phyloP scores from a whole-genome alignment of 53 echinoderm and acorn worm species.

The Echinometra lucunter region DNA sequence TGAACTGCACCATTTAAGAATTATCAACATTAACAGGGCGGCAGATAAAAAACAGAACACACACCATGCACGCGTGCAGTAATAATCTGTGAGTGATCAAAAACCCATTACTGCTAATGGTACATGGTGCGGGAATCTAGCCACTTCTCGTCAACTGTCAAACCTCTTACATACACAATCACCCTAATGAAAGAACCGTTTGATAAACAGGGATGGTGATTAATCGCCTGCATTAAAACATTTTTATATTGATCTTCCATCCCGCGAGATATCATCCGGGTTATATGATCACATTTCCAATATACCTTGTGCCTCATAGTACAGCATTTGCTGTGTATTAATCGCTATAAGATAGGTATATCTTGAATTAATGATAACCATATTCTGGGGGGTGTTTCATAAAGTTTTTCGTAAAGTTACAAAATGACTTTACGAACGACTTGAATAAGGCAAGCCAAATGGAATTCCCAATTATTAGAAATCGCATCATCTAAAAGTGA shows the following conservation, averaged over 20 bases:
- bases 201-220: not conserved
- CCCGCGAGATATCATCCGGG: not conserved
- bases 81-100: not conserved
- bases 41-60: slow-evolving; percentile 12
- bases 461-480: too few species aligned
- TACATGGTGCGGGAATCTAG: not conserved
- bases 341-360: too few species aligned
- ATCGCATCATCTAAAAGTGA: too few species aligned
- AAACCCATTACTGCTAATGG: slow-evolving; percentile 39
- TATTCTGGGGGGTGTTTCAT: too few species aligned
- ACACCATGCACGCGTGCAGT: not conserved
- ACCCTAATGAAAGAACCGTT: slow-evolving; percentile 3
- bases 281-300: too few species aligned
- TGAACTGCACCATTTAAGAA: not conserved
- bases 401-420: too few species aligned
- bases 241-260: not conserved
- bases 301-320: too few species aligned
- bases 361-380: too few species aligned
- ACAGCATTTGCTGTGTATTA: too few species aligned
- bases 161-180: not conserved
- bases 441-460: too few species aligned
- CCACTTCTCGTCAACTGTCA: slow-evolving; percentile 13
- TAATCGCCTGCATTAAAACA: slow-evolving; percentile 33
- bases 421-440: too few species aligned
- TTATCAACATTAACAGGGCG: not conserved